These are phyloP conservation scores for Sebastiscus albofasciatus DNA, from an alignment of 2,797 vertebrate genomes.

Conservation along the genomic window DNA sequence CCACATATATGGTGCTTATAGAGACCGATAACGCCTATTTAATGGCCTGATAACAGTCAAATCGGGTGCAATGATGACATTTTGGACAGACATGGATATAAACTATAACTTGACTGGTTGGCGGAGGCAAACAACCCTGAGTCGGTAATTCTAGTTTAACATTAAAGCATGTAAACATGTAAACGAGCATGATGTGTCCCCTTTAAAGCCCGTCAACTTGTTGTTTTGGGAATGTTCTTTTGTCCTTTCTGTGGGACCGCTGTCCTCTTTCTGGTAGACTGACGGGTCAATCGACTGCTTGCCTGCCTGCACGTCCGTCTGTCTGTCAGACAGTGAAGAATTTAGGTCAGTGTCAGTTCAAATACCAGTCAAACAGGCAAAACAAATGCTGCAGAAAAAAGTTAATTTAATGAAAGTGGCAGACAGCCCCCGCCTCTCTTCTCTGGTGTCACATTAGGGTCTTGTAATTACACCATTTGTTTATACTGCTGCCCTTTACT, in stretches of 20 bases:
- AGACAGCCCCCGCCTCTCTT: not conserved
- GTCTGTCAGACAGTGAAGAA: constrained; percentile 32
- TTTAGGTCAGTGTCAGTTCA: constrained; percentile 66
- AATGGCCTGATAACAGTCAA: too few species aligned
- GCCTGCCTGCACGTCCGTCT: not conserved
- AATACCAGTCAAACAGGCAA: constrained; percentile 48
- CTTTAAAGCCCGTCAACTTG: not conserved
- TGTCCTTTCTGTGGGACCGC: not conserved
- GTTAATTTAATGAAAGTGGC: constrained; percentile 24
- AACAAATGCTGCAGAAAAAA: constrained; percentile 33
- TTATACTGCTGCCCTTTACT: constrained; percentile 49
- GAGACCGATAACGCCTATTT: too few species aligned
- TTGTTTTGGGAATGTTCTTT: not conserved
- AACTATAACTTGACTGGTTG: too few species aligned
- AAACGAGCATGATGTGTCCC: not conserved
- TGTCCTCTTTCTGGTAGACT: constrained; percentile 5
- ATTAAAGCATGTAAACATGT: not conserved
- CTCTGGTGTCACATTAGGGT: constrained; percentile 51
- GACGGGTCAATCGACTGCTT: constrained; percentile 1
- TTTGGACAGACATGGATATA: too few species aligned
- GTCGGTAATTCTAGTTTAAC: not conserved
- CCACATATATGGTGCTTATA: too few species aligned
- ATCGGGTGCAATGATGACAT: too few species aligned
- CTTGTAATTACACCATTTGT: constrained; percentile 54
- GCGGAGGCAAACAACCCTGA: too few species aligned